phyloP scores from a whole-genome alignment of 2,888 invertebrate genomes.

The Lepidocyrtinus sp. region DNA sequence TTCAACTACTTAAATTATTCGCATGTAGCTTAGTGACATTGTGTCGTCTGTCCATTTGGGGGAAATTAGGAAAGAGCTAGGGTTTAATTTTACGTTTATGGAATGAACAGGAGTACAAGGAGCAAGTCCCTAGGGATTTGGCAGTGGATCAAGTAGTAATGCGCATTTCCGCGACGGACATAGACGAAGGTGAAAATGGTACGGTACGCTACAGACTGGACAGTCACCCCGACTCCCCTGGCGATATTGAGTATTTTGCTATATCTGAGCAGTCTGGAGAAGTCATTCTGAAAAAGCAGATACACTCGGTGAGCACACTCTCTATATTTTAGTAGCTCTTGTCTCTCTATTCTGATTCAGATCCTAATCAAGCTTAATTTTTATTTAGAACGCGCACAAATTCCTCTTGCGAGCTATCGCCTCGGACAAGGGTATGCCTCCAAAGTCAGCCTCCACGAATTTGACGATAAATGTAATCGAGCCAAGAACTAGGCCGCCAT shows the following conservation, averaged over 20 bases:
- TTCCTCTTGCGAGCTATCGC: constrained; percentile 84
- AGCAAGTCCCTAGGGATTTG: constrained; percentile 88
- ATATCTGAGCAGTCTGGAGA: constrained; percentile 89
- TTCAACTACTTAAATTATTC: too few species aligned
- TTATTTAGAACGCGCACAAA: constrained; percentile 39
- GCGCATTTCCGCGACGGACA: constrained; percentile 92
- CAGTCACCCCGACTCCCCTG: constrained; percentile 71
- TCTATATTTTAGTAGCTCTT: background rate
- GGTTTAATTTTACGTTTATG: background rate
- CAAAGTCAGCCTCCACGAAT: constrained; percentile 72
- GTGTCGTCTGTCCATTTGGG: too few species aligned
- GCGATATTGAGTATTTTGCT: constrained; percentile 80
- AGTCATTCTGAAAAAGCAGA: constrained; percentile 81
- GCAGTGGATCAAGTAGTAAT: constrained; percentile 83
- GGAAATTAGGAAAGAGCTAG: too few species aligned
- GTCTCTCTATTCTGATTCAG: too few species aligned
- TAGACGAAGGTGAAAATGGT: constrained; percentile 93
- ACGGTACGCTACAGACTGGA: constrained; percentile 81
- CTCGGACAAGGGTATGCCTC: constrained; percentile 81
- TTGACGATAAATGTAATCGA: constrained; percentile 89
- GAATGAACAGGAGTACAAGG: constrained; percentile 77
- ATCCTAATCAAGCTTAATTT: too few species aligned
- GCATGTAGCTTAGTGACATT: too few species aligned
- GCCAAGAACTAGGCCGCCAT: constrained; percentile 88
- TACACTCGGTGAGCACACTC: constrained; percentile 74